A percentile compares a stretch with the other conserved stretches of the same genome.
Conservation (phyloP, 92 coral and sea anemone species). For the Isaurus tuberculatus region DNA sequence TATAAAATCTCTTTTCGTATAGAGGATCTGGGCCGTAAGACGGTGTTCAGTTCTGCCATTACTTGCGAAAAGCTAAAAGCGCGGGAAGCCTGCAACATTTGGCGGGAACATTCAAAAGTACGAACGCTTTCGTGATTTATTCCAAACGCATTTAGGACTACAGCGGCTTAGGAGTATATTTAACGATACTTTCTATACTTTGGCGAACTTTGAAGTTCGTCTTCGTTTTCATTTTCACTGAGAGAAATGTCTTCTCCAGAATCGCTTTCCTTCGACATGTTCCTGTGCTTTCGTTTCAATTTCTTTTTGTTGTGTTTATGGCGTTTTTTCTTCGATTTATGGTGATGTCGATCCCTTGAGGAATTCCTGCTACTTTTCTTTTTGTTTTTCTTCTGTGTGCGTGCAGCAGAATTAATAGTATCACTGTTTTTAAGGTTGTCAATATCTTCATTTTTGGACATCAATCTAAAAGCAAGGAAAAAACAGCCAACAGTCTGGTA, state of each 20-base stretch:
- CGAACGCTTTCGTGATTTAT: too few species aligned
- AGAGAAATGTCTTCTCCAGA: constrained; percentile 3
- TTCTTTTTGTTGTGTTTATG: constrained; percentile 41
- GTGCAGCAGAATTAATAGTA: background rate
- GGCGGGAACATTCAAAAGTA: too few species aligned
- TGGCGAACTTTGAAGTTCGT: background rate
- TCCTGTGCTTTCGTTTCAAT: constrained; percentile 26
- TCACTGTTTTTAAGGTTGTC: background rate
- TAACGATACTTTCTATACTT: constrained; percentile 14
- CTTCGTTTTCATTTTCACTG: constrained; percentile 1
- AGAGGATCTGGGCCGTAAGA: too few species aligned
- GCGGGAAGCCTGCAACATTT: too few species aligned
- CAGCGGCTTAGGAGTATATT: background rate
- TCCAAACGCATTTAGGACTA: too few species aligned
- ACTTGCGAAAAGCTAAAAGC: too few species aligned
- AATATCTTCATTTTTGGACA: background rate
- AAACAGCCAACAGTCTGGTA: too few species aligned
- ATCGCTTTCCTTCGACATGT: constrained; percentile 5
- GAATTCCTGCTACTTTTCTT: background rate
- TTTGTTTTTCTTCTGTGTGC: background rate
- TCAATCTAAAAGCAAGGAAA: background rate
- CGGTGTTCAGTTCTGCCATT: too few species aligned
- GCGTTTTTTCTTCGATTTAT: constrained; percentile 44
- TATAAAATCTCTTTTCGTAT: too few species aligned
- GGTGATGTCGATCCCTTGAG: constrained; percentile 9